Evolutionary conservation across 2,113 vertebrate genomes (phyloP), one percentile per base, ranked within the genome.

Genomic region (Pedetes capensis): DNA sequence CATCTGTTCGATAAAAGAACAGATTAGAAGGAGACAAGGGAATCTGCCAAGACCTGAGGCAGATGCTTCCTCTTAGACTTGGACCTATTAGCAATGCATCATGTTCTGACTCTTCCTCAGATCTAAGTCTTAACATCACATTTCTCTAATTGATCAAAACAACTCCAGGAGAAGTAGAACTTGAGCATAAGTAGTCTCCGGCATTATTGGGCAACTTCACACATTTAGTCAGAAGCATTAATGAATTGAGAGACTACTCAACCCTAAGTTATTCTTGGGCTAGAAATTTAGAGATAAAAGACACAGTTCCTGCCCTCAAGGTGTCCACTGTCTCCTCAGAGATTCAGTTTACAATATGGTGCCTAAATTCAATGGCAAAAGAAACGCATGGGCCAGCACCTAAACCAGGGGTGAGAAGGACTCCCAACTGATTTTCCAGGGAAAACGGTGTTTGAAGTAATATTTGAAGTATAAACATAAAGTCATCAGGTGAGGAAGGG

Each of bases 41-140:
- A 96, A 74, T 76, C 80, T 97, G 82, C 75, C 95, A 94, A 91
- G 72, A 87, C 97, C 96, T 81, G 34, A 92, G 80, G 93, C 87
- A 82, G 91, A 94, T 57, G 69, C 69, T 97, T 92, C 89, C 87
- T 86, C 91, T 93, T 86, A 63, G 68, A 96, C 47, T 95, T 96
- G 97, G 92, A 95, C 57, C 96, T 49, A 44, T 57, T 39, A 91
- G 81, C 92, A 76, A 83, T 1, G 9, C 18, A 84, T 5, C 86
- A 80, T 94, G 97, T 96, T 90, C 93, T 93, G 88, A 95, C 23
- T 57, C 64, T 90, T 94, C 84, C 17, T 5, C 27, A n/a, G 57
- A 89, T 82, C 92, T 95, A 89, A 94, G 47, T 93, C 96, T 86
- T 87, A 94, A 86, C 44, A 89, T 64, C 90, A 39, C 64, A 85